A percentile compares a stretch with the other conserved stretches of the same genome.
Evolutionary conservation across 2,888 invertebrate species (phyloP).

Genomic region (Uropetala carovei): DNA sequence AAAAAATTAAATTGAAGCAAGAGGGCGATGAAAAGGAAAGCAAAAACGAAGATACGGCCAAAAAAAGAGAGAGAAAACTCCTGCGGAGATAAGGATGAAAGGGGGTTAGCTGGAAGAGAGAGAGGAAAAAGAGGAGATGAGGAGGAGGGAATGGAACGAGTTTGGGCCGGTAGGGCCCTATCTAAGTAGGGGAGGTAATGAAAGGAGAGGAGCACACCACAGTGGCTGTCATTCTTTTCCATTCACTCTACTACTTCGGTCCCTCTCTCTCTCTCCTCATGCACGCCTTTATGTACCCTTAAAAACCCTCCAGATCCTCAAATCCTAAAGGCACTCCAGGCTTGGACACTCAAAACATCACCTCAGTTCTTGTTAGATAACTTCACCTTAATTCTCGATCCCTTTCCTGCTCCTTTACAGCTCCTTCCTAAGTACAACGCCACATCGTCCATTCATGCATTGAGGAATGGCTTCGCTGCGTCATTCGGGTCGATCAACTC

Average conservation of each 20-base stretch:
- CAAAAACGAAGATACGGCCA: not conserved
- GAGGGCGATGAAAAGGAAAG: no score
- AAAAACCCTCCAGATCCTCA: not conserved
- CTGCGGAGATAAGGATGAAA: not conserved
- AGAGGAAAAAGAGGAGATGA: not conserved
- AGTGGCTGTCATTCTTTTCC: not conserved
- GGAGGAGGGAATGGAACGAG: not conserved
- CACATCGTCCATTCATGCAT: no score
- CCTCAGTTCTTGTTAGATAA: conserved; percentile 7
- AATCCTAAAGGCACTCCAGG: not conserved
- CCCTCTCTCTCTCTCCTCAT: not conserved
- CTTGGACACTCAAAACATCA: not conserved
- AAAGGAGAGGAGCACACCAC: not conserved
- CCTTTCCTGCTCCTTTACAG: not conserved
- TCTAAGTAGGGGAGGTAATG: not conserved
- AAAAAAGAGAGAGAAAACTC: not conserved
- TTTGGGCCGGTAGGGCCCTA: not conserved
- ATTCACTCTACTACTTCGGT: not conserved
- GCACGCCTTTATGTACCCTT: not conserved
- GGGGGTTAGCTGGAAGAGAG: not conserved
- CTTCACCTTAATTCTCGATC: not conserved
- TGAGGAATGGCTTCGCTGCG: not conserved
- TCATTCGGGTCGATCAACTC: conserved; percentile 1
- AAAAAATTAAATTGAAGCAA: not conserved
- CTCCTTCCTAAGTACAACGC: not conserved